Evolutionary conservation across 2,888 invertebrate species (phyloP), one percentile per base, ranked within the genome.

Genomic region (Diarsia rubi): DNA sequence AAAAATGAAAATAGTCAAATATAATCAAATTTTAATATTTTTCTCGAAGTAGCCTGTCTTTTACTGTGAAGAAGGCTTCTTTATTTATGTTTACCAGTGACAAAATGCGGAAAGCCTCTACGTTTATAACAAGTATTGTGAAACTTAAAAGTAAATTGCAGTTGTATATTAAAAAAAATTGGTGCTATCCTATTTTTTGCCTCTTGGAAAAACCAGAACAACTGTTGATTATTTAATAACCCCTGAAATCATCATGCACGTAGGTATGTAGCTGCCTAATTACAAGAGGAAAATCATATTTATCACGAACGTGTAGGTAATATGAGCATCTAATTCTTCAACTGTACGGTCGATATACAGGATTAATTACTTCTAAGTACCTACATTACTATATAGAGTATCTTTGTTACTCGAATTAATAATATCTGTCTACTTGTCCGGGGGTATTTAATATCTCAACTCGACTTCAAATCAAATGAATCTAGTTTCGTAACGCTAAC

Each of bases 291-390:
- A 84, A 84, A 76, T 75, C 54, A 57, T 66, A 70, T 57, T 68
- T 70, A 76, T 52, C 77, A 62, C 82, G 77, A 76, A 77, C 69
- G 14, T 79, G 59, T 84, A 27, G 52, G 63, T 76, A 84, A 76
- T 65, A 57, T 14, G 64, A 84, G 63, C 49, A 68, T 81, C 69
- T 69, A 72, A 81, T 84, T 81, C 82, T 77, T 37, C n/a, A 45
- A 62, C 52, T 73, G 24, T 57, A 84, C 84, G 69, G 78, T 72
- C 84, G 75, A 81, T 81, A 68, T 81, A 76, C 64, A 69, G 31
- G 59, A 82, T 84, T 76, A 84, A 84, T 84, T 82, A 84, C 67
- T 79, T 45, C 69, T 70, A 42, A n/a, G 65, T 69, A 79, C n/a
- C 31, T 49, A 73, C 44, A 5, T 37, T 37, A 37, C 8, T 69